phyloP scores from a whole-genome alignment of 2,113 vertebrate genomes.

The Tapirus terrestris region DNA sequence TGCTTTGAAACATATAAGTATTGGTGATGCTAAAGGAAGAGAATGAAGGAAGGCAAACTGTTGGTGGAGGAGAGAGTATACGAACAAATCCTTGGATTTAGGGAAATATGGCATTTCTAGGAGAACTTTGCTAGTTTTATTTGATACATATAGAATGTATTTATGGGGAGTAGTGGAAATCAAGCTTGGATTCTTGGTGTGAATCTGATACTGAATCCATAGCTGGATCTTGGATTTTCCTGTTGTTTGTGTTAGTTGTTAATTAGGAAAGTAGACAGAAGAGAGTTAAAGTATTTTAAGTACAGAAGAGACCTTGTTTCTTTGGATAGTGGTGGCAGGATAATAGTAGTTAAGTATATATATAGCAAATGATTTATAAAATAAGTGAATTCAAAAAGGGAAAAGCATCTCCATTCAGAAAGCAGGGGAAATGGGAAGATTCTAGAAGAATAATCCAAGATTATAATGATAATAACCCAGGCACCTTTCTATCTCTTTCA shows the following conservation, averaged over 20 bases:
- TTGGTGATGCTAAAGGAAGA: not conserved
- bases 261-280: slow-evolving; percentile 33
- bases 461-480: not conserved
- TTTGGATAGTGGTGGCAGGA: not conserved
- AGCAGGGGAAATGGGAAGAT: not conserved
- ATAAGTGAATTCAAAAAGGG: not conserved
- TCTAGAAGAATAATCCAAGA: not conserved
- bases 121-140: not conserved
- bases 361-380: not conserved
- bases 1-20: not conserved
- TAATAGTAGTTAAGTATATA: not conserved
- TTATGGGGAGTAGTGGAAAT: not conserved
- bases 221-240: not conserved
- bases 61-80: not conserved
- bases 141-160: not conserved
- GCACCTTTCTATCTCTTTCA: not conserved
- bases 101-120: not conserved
- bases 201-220: slow-evolving; percentile 17
- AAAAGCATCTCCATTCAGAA: not conserved
- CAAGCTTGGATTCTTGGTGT: not conserved
- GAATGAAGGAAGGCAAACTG: not conserved
- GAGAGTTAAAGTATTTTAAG: slow-evolving; percentile 15
- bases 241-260: slow-evolving; percentile 37
- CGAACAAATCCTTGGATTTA: not conserved
- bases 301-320: not conserved